Evolutionary conservation across 2,113 vertebrate genomes (phyloP), one percentile per base, ranked within the genome.

Genomic region (Panthera tigris): DNA sequence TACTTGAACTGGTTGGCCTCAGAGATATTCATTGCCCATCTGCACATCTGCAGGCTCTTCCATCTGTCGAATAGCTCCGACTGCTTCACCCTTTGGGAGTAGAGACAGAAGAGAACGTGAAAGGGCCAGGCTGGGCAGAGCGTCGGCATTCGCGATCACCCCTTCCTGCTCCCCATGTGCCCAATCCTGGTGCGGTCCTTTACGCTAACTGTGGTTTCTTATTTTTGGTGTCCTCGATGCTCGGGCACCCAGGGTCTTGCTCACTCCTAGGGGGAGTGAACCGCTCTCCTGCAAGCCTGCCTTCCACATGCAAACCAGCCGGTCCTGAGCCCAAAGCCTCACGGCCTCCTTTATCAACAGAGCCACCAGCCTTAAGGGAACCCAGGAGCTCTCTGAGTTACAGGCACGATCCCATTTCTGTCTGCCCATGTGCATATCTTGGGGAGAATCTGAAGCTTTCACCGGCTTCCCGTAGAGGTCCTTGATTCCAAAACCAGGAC

Each of bases 1-100:
- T 98, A 99, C 99, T 99, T 99, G 99, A 99, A 99, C 97, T 99
- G 99, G 97, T 99, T 99, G 83, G 99, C 99, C 98, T 99, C 99
- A 5, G 99, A 99, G 97, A 99, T 99, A 98, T 99, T 99, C 99
- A 99, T 99, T 79, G 99, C 99, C 99, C 99, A 99, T 92, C 99
- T 99, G 98, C 99, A 99, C 97, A 99, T 99, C 98, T 99, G 99
- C 81, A 99, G 99, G 98, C 99, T 99, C 96, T 99, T 99, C 99
- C 99, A 99, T 92, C 99, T 99, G 97, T 99, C 99, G 98, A 99
- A 99, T 98, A 99, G 98, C 78, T 99, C 99, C 0, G 99, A 99
- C 89, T 99, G 99, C 98, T 99, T 99, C 97, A 99, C 99, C 99
- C 99, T 99, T 96, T 2, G 84, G 83, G 95, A 97, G 81, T 0